Conservation (phyloP, 2,797 vertebrate genomes). For the Cetoscarus ocellatus region DNA sequence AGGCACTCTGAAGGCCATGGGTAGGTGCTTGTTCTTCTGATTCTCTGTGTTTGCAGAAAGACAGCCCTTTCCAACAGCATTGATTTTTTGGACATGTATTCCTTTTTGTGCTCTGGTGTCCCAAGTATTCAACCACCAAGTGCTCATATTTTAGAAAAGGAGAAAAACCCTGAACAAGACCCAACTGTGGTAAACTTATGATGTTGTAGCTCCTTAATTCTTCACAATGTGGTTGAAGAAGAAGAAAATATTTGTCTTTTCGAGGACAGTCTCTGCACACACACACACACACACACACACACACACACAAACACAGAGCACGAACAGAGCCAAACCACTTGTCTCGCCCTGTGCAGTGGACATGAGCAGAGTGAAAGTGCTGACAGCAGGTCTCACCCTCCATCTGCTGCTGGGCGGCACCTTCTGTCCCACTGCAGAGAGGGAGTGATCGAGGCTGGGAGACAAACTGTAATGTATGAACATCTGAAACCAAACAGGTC, state of each 20-base stretch:
- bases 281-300: background rate
- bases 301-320: background rate
- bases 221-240: too few species aligned
- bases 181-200: too few species aligned
- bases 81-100: too few species aligned
- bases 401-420: conserved; percentile 41
- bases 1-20: too few species aligned
- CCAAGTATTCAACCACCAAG: too few species aligned
- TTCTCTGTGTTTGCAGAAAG: too few species aligned
- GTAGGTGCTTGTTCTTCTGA: too few species aligned
- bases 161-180: too few species aligned
- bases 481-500: conserved; percentile 36
- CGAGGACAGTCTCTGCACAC: background rate
- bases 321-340: background rate
- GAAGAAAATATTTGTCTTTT: background rate
- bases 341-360: background rate
- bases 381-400: conserved; percentile 35
- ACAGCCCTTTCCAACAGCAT: too few species aligned
- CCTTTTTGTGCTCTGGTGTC: too few species aligned
- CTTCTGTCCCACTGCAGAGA: conserved; percentile 13
- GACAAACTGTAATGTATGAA: conserved; percentile 40
- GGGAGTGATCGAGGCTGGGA: conserved; percentile 9
- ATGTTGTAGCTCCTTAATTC: too few species aligned
- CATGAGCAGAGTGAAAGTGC: conserved; percentile 24
- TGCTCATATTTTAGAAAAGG: too few species aligned